Percentiles rank a stretch among this genome's conserved stretches.
Evolutionary conservation across 2,888 invertebrate genomes (phyloP).

Genomic region (Galeruca laticollis): DNA sequence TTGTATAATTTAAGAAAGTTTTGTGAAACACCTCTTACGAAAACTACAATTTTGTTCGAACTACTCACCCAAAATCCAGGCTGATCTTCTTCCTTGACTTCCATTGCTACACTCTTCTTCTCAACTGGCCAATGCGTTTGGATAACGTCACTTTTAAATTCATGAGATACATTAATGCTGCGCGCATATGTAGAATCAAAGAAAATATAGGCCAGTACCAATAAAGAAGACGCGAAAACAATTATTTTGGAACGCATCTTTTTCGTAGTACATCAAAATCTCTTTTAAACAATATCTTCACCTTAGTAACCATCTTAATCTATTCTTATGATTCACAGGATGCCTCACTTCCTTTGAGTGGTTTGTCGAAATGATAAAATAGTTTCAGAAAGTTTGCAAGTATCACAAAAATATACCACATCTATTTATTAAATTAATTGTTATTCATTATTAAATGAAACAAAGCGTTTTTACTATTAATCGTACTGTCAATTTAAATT

Average conservation of each 20-base stretch:
- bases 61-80: conserved; percentile 61
- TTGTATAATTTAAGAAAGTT: no score
- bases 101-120: conserved; percentile 34
- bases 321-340: neutral
- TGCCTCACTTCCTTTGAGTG: neutral
- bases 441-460: no score
- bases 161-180: conserved; percentile 38
- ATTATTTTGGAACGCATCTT: neutral
- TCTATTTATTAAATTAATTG: no score
- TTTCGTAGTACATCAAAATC: neutral
- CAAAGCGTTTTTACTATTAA: no score
- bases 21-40: no score
- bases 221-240: neutral
- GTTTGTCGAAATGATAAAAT: neutral
- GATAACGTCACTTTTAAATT: conserved; percentile 58
- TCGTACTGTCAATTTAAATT: no score
- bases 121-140: conserved; percentile 58
- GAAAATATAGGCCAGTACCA: neutral
- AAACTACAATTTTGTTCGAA: neutral
- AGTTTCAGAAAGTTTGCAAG: neutral
- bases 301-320: neutral
- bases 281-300: neutral
- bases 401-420: no score
- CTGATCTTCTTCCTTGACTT: conserved; percentile 46
- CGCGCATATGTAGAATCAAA: conserved; percentile 9